A percentile compares a stretch with the other conserved stretches of the same genome.
These are phyloP conservation scores for Falco rusticolus DNA, from an alignment of 2,797 vertebrate species.

Conservation along the genomic window DNA sequence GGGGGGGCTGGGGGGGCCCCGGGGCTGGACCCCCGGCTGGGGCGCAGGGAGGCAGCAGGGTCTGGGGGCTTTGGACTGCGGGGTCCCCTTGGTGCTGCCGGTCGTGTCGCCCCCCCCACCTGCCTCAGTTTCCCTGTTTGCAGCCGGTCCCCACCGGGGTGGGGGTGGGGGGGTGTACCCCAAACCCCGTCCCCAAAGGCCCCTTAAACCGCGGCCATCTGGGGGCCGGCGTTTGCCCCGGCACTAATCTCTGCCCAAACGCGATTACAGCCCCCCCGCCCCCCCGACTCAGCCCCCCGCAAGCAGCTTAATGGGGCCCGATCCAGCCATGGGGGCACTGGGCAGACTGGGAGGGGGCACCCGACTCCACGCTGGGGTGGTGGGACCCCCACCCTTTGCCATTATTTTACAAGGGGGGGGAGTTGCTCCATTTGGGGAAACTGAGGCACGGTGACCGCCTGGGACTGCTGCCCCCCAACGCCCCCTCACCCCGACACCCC, in stretches of 20 bases:
- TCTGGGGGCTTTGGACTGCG: background rate
- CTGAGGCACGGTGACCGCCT: background rate
- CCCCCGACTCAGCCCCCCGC: too few relatives aligned
- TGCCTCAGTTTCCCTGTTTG: background rate
- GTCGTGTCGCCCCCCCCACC: too few relatives aligned
- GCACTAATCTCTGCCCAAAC: background rate
- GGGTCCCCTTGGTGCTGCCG: background rate
- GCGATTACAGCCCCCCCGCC: background rate
- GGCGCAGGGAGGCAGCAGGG: background rate
- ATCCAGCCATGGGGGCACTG: background rate
- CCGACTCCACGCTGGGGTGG: background rate
- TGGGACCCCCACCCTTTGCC: background rate
- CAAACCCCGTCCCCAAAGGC: background rate
- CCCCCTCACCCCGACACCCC: background rate
- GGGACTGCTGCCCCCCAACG: too few relatives aligned
- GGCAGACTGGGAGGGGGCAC: background rate
- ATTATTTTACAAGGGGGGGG: too few relatives aligned
- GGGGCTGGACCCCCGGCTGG: background rate
- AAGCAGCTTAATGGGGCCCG: background rate
- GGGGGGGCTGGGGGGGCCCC: too few relatives aligned
- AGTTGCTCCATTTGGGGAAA: background rate
- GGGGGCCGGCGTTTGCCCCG: background rate
- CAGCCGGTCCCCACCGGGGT: background rate
- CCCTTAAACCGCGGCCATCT: background rate
- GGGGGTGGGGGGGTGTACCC: background rate